Evolutionary conservation across 2,113 vertebrate species (phyloP), one percentile per base, ranked within the genome.

Genomic region (Hyaena hyaena): DNA sequence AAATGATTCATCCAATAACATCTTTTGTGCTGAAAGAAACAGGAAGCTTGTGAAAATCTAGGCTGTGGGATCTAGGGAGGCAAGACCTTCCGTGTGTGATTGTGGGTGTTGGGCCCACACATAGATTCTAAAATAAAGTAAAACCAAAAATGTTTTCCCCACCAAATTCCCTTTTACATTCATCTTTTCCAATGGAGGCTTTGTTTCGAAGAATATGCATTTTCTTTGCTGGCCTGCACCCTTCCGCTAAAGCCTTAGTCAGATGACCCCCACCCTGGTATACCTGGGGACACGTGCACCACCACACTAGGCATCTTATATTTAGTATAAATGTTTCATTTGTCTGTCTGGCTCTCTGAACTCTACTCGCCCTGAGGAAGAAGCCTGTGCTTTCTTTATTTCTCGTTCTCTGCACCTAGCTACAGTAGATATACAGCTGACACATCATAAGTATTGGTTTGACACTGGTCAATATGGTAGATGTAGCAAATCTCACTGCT

Each of bases 1-100:
- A 43, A 28, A 21, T 68, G 89, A 88, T 21, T 88, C 90, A 68
- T 76, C 28, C 17, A 63, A 43, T 68, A 43, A n/a, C 31, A 26
- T 76, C 55, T 88, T 86, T 53, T 69, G 55, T 45, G 7, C 61
- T 73, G 43, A 74, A 55, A 94, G 76, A 76, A 93, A 19, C 17
- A 33, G 6, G 5, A 33, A 88, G 58, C 19, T 88, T 61, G 21
- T 21, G 3, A 39, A 87, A 69, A 87, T 11, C 82, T 28, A 23
- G 35, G n/a, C 73, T 5, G n/a, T 68, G 83, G 73, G 83, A 69
- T 74, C 45, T 0, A 24, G 63, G 4, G 16, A 12, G 28, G 28
- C 28, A 0, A 23, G 53, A 21, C 7, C 19, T 9, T 33, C n/a
- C 0, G 3, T 2, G 28, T 55, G 7, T 23, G 33, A 10, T 0